These are phyloP conservation scores for Trichonephila inaurata DNA, from an alignment of 1,140 invertebrate genomes.

Conservation along the genomic window DNA sequence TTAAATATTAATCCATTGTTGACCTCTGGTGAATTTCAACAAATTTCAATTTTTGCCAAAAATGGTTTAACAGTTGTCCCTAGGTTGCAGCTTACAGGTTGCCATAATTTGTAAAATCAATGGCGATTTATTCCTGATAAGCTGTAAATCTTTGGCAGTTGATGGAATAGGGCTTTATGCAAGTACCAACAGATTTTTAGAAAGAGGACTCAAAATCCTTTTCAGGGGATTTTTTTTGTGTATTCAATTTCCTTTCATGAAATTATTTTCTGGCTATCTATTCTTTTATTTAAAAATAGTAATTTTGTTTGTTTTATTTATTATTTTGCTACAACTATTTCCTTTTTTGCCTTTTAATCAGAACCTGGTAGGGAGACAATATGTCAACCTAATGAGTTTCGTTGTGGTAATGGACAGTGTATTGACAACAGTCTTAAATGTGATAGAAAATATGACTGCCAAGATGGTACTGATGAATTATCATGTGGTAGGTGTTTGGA, in stretches of 20 bases:
- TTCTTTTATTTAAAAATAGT: background rate
- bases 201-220: too few relatives aligned
- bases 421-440: conserved; percentile 78
- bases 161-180: too few relatives aligned
- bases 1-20: too few relatives aligned
- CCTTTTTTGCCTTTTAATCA: background rate
- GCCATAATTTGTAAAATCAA: too few relatives aligned
- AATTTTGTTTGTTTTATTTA: background rate
- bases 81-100: too few relatives aligned
- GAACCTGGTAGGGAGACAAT: conserved; percentile 27
- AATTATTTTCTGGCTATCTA: background rate
- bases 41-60: too few relatives aligned
- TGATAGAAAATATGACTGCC: conserved; percentile 80
- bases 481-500: conserved; percentile 81
- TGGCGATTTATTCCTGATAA: too few relatives aligned
- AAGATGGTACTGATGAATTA: conserved; percentile 82
- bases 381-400: conserved; percentile 79
- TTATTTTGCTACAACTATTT: background rate
- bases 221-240: too few relatives aligned
- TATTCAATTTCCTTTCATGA: background rate
- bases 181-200: too few relatives aligned
- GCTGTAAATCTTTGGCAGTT: too few relatives aligned
- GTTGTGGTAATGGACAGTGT: conserved; percentile 80
- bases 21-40: too few relatives aligned
- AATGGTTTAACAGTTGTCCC: too few relatives aligned